Evolutionary conservation across 2,797 vertebrate species (phyloP).

Genomic region (Nyctalus aviator): DNA sequence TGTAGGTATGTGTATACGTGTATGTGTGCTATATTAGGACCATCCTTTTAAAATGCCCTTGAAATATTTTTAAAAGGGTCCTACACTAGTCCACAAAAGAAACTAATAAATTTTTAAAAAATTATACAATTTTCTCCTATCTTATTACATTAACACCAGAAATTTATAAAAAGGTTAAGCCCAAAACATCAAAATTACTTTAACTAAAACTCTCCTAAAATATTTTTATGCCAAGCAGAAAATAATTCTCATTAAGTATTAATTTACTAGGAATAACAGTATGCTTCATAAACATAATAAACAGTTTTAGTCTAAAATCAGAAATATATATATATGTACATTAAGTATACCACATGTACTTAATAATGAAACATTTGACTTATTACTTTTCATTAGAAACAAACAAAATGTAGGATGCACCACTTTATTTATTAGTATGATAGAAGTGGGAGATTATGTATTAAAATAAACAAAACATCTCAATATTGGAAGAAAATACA

Average conservation of each 20-base stretch:
- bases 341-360: background rate
- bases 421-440: background rate
- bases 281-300: background rate
- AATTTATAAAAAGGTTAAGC: background rate
- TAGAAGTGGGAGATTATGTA: background rate
- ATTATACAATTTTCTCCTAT: background rate
- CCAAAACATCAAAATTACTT: background rate
- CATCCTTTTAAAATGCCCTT: background rate
- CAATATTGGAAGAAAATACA: background rate
- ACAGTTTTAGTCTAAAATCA: background rate
- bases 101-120: background rate
- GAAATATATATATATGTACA: background rate
- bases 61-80: background rate
- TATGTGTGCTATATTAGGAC: background rate
- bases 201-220: background rate
- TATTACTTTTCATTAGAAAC: background rate
- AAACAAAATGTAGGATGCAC: background rate
- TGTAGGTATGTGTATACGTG: background rate
- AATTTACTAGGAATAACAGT: background rate
- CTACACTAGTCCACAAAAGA: background rate
- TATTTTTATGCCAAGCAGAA: constrained; percentile 22
- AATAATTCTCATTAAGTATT: background rate
- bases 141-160: background rate
- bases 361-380: background rate
- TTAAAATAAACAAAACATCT: background rate